Conservation (phyloP, 1,140 invertebrate genomes). For the Branchinecta lindahli region DNA sequence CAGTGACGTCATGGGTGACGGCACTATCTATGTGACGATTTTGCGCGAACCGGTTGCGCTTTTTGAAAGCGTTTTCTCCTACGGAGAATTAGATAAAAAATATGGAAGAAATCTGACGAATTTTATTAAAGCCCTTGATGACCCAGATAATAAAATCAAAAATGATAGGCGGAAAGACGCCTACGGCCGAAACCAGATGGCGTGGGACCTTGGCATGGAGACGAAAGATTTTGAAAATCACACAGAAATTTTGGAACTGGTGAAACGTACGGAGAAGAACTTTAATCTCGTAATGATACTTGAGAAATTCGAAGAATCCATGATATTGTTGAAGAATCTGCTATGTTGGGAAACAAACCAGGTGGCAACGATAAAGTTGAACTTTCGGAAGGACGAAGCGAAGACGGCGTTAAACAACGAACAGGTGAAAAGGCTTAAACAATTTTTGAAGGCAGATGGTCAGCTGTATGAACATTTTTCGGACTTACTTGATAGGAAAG, state of each 20-base stretch:
- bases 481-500: not conserved
- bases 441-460: not conserved
- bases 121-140: too few relatives aligned
- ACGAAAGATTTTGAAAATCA: not conserved
- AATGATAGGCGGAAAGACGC: not conserved
- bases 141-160: too few relatives aligned
- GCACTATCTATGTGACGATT: slow-evolving; percentile 30
- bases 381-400: not conserved
- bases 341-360: not conserved
- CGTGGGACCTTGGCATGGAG: not conserved
- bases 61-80: slow-evolving; percentile 30
- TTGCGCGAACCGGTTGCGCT: slow-evolving; percentile 30
- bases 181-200: not conserved
- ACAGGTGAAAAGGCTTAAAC: not conserved
- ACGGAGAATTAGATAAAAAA: slow-evolving; percentile 23
- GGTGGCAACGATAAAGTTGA: not conserved
- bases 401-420: not conserved
- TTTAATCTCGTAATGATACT: not conserved
- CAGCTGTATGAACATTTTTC: not conserved
- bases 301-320: not conserved
- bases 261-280: not conserved
- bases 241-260: not conserved
- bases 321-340: not conserved
- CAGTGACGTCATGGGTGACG: slow-evolving; percentile 27
- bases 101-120: too few relatives aligned